phyloP scores from a whole-genome alignment of 2,888 invertebrate species.

The Pristionchus exspectatus region DNA sequence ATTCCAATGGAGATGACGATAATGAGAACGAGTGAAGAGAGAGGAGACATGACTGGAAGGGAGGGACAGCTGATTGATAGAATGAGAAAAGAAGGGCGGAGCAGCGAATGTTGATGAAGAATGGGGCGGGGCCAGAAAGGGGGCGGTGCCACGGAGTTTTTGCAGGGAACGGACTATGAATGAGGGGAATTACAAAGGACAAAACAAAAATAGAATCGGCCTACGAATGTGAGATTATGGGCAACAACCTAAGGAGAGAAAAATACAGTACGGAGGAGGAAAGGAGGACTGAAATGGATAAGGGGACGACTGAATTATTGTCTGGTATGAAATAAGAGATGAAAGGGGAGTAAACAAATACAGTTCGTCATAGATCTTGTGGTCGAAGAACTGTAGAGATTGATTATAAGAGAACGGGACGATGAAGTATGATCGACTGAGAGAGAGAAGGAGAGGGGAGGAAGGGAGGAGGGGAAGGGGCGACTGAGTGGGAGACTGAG shows the following conservation, averaged over 20 bases:
- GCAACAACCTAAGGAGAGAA: background rate
- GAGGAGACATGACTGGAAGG: slow-evolving; percentile 7
- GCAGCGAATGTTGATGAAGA: background rate
- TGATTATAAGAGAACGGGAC: background rate
- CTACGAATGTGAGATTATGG: slow-evolving; percentile 8
- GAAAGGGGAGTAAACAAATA: background rate
- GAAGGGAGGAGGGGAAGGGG: background rate
- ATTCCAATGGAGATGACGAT: background rate
- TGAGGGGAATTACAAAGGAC: background rate
- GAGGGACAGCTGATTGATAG: slow-evolving; percentile 6
- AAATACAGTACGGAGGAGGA: background rate
- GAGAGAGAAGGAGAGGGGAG: background rate
- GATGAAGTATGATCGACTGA: background rate
- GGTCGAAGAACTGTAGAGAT: background rate
- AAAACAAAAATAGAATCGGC: background rate
- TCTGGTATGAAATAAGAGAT: slow-evolving; percentile 4
- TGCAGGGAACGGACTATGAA: slow-evolving; percentile 15
- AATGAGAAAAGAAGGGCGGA: background rate
- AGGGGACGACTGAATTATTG: slow-evolving; percentile 17
- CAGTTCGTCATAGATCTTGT: background rate
- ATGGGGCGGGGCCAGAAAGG: slow-evolving; percentile 21
- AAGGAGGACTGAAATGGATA: background rate
- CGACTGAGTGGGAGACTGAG: slow-evolving; percentile 12
- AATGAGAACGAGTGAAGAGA: background rate
- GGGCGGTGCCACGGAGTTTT: background rate